Evolutionary conservation across 1,140 invertebrate species (phyloP), one percentile per base, ranked within the genome.

Genomic region (Aleiodes sp.): DNA sequence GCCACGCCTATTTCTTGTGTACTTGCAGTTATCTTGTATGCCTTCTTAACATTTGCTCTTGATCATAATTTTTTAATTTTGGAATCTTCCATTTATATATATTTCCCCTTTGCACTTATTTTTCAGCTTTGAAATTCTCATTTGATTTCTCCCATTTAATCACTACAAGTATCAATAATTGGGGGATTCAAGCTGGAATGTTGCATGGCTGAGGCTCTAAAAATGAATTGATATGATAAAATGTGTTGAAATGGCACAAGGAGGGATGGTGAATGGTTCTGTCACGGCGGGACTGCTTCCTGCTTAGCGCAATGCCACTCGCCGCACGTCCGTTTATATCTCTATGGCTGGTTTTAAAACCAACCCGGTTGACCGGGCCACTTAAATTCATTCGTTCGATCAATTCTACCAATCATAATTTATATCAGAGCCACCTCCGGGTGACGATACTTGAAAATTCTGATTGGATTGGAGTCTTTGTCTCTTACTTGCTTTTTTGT

Each of bases 301-400:
- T 86, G 83, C 83, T 86, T 86, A 85, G 84, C 84, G 84, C 82
- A 81, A 76, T 79, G 75, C 83, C 82, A 83, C 82, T 85, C 84
- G 82, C 80, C 76, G 56, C 56, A 82, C 84, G 83, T 85, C 84
- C 84, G 83, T 79, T 70, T 65, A 71, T 68, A 78, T 77, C 70
- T 72, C 39, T 72, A 67, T 61, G 33, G 73, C 57, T 61, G 59
- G 52, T 46, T 69, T 52, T 35, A 26, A 21, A 21, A 19, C 37
- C 31, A 21, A 26, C 35, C 31, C 26, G 56, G 26, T 16, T 59
- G 60, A 61, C 64, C 63, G 60, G 46, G 46, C 68, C 70, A 68
- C 59, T 72, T 72, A 24, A 69, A 52, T 69, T 69, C 28, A 68
- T 75, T 72, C 73, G 74, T 71, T 76, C 73, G 71, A 79, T 80